Percentiles rank a stretch among this genome's conserved stretches.
phyloP scores from a whole-genome alignment of 2,113 vertebrate genomes.

The Grammomys dolichurus region DNA sequence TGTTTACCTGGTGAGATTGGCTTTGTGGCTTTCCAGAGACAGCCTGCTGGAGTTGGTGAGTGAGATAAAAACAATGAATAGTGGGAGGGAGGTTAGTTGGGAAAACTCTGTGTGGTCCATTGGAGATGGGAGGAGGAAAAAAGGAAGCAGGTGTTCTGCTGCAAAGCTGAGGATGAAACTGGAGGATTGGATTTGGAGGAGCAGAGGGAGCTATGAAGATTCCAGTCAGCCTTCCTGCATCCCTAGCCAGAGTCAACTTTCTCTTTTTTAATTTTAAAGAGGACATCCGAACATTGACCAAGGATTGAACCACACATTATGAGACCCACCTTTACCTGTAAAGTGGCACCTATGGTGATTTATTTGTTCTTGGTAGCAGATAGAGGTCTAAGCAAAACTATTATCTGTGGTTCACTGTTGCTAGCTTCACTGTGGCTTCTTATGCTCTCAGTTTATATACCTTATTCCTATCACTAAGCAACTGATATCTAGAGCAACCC shows the following conservation, averaged over 20 bases:
- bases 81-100: neutral
- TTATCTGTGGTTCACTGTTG: neutral
- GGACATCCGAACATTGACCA: neutral
- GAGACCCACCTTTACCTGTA: constrained; percentile 25
- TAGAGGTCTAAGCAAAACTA: neutral
- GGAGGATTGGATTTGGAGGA: neutral
- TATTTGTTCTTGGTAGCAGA: constrained; percentile 26
- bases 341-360: neutral
- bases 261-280: constrained; percentile 40
- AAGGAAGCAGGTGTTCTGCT: neutral
- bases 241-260: neutral
- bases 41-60: neutral
- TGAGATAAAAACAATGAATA: neutral
- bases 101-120: neutral
- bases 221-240: neutral
- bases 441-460: neutral
- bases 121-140: neutral
- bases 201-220: neutral
- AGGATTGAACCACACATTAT: neutral
- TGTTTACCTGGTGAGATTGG: neutral
- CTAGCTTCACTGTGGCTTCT: neutral
- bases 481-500: neutral
- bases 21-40: neutral
- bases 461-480: constrained; percentile 2
- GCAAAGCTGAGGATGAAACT: neutral